Evolutionary conservation across 53 echinoderm and acorn worm genomes (phyloP).

Genomic region (Echinarachnius parma): DNA sequence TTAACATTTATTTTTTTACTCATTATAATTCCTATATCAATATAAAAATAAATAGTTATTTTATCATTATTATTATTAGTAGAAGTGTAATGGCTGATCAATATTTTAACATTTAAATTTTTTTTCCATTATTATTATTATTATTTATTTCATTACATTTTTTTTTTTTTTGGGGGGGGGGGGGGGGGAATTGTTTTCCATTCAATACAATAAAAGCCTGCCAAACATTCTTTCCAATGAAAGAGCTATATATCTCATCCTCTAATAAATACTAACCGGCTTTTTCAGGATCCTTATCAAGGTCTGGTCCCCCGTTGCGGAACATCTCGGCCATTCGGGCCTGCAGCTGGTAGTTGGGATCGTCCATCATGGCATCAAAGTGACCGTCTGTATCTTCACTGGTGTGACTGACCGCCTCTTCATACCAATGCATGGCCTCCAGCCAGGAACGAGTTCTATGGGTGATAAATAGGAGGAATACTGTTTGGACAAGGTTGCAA

Average conservation of each 20-base stretch:
- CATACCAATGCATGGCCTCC: constrained; percentile 90
- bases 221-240: no score
- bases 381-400: constrained; percentile 68
- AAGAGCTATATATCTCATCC: background rate
- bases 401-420: constrained; percentile 48
- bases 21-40: no score
- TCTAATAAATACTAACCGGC: constrained; percentile 62
- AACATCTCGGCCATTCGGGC: constrained; percentile 84
- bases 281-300: constrained; percentile 70
- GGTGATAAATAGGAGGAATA: no score
- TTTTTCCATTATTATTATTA: no score
- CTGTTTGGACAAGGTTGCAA: no score
- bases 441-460: constrained; percentile 71
- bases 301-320: constrained; percentile 67
- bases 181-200: background rate
- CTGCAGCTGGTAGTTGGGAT: constrained; percentile 69
- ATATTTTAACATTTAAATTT: no score
- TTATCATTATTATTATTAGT: no score
- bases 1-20: no score
- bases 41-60: no score
- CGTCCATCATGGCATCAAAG: constrained; percentile 72
- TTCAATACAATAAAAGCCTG: no score
- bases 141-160: no score
- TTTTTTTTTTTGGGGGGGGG: background rate
- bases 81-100: no score